These are phyloP conservation scores for Centropus unirufus DNA, from an alignment of 2,113 vertebrate genomes.

Conservation along the genomic window DNA sequence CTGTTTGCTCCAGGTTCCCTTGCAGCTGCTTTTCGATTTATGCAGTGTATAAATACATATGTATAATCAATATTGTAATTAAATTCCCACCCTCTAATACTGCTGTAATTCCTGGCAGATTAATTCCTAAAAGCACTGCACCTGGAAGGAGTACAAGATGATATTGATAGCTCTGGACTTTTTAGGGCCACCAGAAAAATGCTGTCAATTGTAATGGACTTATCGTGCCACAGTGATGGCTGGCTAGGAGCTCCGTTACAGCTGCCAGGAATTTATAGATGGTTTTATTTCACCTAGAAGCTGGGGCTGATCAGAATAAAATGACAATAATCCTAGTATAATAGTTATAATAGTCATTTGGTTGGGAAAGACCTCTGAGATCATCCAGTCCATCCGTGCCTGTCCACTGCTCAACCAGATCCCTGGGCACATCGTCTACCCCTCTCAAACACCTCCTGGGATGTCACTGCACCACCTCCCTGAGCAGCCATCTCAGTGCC, in stretches of 20 bases:
- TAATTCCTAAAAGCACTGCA: constrained; percentile 4
- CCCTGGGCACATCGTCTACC: no score
- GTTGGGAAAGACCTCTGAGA: no score
- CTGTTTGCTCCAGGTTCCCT: constrained; percentile 63
- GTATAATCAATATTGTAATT: constrained; percentile 57
- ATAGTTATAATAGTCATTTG: background rate
- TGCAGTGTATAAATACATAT: constrained; percentile 63
- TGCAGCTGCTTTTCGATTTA: constrained; percentile 63
- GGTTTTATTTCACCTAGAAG: background rate
- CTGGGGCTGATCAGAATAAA: background rate
- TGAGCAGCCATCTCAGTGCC: no score
- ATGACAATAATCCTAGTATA: background rate
- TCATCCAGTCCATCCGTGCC: no score
- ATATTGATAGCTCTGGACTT: background rate
- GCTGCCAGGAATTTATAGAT: background rate
- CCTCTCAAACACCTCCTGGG: no score
- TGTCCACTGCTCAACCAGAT: no score
- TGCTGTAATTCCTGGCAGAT: constrained; percentile 54
- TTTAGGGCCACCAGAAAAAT: constrained; percentile 37
- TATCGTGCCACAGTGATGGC: background rate
- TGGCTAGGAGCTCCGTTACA: background rate
- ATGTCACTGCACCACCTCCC: no score
- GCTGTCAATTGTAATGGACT: background rate
- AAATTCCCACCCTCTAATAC: constrained; percentile 56
- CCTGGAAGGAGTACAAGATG: constrained; percentile 47